Percentiles rank a stretch among this genome's conserved stretches.
These are phyloP conservation scores for Macroramphosus scolopax DNA, from an alignment of 2,797 vertebrate genomes.

Conservation along the genomic window DNA sequence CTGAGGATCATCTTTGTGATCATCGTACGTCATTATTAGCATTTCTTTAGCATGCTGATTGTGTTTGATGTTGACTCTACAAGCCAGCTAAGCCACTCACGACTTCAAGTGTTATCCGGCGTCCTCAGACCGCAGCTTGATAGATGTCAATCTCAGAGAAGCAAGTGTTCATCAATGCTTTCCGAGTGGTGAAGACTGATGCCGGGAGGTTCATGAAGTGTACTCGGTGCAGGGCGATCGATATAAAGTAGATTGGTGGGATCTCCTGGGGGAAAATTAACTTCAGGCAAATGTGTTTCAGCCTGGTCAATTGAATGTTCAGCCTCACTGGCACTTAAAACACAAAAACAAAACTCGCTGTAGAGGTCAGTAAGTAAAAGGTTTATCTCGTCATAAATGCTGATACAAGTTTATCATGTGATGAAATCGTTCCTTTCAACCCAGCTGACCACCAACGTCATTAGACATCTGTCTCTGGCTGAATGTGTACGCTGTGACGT, in stretches of 20 bases:
- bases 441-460: too few species aligned
- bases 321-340: not conserved
- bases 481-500: too few species aligned
- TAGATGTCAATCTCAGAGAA: constrained; percentile 7
- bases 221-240: constrained; percentile 24
- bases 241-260: constrained; percentile 21
- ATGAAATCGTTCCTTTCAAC: too few species aligned
- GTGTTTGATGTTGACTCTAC: constrained; percentile 1
- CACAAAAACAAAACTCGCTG: not conserved
- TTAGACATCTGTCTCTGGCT: too few species aligned
- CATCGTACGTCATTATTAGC: too few species aligned
- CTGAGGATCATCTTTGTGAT: too few species aligned
- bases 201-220: constrained; percentile 24
- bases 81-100: too few species aligned
- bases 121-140: not conserved
- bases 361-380: not conserved
- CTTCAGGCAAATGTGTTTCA: not conserved
- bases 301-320: too few species aligned
- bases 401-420: too few species aligned
- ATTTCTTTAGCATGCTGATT: too few species aligned
- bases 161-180: constrained; percentile 13
- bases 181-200: constrained; percentile 1
- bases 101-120: too few species aligned
- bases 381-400: too few species aligned
- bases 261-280: constrained; percentile 12